These are phyloP conservation scores for Oreochromis mossambicus DNA, from an alignment of 2,797 vertebrate species.

Conservation along the genomic window DNA sequence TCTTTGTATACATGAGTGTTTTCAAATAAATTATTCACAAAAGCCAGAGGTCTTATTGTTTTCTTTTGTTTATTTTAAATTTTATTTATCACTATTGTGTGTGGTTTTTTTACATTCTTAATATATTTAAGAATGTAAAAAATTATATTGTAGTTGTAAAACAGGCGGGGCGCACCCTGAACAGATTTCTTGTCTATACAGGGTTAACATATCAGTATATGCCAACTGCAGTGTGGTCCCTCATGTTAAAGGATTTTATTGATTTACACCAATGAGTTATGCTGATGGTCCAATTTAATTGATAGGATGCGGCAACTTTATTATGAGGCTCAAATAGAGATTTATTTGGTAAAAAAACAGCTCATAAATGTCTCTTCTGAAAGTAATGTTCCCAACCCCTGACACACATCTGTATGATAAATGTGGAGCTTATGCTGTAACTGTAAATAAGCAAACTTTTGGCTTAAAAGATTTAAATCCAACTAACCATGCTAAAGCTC, in stretches of 20 bases:
- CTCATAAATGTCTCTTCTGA: neutral
- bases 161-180: rapidly evolving
- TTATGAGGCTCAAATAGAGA: neutral
- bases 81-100: neutral
- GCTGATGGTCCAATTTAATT: neutral
- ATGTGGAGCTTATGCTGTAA: neutral
- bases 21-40: neutral
- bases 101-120: neutral
- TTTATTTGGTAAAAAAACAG: neutral
- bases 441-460: neutral
- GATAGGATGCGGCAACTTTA: neutral
- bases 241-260: neutral
- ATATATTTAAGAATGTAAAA: no score
- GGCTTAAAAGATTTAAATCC: neutral
- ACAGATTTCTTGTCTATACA: neutral
- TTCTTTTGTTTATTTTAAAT: neutral
- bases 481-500: neutral
- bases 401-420: neutral
- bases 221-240: neutral
- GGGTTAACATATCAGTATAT: neutral
- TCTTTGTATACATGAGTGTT: neutral
- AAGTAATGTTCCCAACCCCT: neutral
- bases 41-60: neutral
- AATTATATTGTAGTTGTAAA: neutral
- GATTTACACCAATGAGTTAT: neutral